phyloP scores from a whole-genome alignment of 2,888 invertebrate species.

The Drosophila putrida region DNA sequence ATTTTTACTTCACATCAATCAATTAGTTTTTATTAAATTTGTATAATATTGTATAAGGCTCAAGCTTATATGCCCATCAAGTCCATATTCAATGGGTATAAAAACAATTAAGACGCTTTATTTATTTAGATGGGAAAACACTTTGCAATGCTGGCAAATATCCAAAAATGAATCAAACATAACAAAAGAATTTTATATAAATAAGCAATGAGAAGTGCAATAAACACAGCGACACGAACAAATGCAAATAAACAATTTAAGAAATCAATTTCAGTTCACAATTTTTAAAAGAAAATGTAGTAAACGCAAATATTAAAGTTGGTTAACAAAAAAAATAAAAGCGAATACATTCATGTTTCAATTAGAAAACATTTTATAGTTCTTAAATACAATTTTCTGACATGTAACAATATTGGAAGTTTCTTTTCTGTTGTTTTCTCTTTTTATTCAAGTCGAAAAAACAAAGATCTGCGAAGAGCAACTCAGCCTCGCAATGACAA shows the following conservation, averaged over 20 bases:
- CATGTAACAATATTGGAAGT: background rate
- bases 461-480: background rate
- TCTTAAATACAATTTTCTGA: background rate
- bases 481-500: slow-evolving; percentile 5
- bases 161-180: slow-evolving; percentile 53
- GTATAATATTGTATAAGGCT: too few species aligned
- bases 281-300: background rate
- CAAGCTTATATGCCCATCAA: background rate
- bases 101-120: slow-evolving; percentile 34
- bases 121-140: slow-evolving; percentile 51
- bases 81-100: background rate
- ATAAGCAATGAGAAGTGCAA: slow-evolving; percentile 46
- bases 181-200: slow-evolving; percentile 45
- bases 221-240: slow-evolving; percentile 29
- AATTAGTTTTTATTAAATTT: too few species aligned
- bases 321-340: background rate
- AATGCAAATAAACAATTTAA: slow-evolving; percentile 18
- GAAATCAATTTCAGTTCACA: background rate
- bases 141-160: slow-evolving; percentile 47
- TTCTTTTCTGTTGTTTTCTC: background rate
- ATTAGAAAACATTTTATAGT: background rate
- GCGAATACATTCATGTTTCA: background rate
- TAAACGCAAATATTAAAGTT: background rate
- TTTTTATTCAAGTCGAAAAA: background rate
- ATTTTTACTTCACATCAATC: too few species aligned